A percentile compares a stretch with the other conserved stretches of the same genome.
These are phyloP conservation scores for Eurois occulta DNA, from an alignment of 2,888 invertebrate genomes.

Conservation along the genomic window DNA sequence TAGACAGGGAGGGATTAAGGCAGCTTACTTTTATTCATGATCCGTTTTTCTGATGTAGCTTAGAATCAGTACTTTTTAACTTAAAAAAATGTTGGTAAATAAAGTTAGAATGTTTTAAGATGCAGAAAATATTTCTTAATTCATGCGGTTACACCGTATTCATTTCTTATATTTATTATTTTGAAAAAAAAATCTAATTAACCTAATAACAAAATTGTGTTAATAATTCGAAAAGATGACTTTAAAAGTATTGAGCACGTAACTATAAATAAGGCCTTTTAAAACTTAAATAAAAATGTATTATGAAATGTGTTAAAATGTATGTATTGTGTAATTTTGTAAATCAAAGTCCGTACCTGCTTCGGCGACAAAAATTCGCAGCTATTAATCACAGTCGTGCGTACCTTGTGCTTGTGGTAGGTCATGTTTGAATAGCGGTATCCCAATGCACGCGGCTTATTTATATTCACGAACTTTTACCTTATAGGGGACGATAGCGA, in stretches of 20 bases:
- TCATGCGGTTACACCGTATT: neutral
- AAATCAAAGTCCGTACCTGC: constrained; percentile 25
- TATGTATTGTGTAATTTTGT: too few species aligned
- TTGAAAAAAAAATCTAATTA: neutral
- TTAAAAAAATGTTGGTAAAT: neutral
- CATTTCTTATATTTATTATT: neutral
- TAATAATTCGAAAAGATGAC: neutral
- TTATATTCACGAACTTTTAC: constrained; percentile 63
- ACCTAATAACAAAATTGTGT: neutral
- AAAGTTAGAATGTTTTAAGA: neutral
- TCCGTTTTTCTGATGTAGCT: neutral
- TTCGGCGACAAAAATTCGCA: constrained; percentile 54
- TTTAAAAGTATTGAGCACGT: too few species aligned
- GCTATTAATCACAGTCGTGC: constrained; percentile 68
- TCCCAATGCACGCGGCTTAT: constrained; percentile 51
- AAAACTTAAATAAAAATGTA: neutral
- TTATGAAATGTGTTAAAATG: too few species aligned
- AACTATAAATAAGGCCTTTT: neutral
- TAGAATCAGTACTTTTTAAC: neutral
- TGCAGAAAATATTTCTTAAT: neutral
- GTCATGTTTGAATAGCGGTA: constrained; percentile 69
- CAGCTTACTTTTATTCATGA: neutral
- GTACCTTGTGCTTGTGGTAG: constrained; percentile 67
- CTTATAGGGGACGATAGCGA: constrained; percentile 50
- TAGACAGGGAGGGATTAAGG: constrained; percentile 51